Evolutionary conservation across 2,113 vertebrate species (phyloP).

Genomic region (Dasypus novemcinctus): DNA sequence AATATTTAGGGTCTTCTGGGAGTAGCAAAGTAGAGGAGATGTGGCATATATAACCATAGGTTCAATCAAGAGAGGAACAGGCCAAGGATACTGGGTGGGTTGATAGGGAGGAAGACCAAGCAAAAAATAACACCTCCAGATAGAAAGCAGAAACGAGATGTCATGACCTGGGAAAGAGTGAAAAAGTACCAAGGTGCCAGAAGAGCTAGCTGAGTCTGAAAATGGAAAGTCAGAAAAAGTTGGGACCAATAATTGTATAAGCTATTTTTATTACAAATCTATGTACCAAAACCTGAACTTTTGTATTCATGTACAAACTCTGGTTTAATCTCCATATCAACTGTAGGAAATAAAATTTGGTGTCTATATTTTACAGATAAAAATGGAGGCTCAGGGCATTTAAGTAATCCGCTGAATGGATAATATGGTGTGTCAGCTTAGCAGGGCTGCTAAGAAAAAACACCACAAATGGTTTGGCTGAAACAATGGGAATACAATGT

Average conservation of each 20-base stretch:
- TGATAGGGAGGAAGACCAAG: neutral
- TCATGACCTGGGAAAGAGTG: neutral
- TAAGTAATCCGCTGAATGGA: neutral
- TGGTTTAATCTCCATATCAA: neutral
- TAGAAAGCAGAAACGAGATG: neutral
- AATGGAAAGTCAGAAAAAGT: neutral
- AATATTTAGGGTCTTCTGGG: neutral
- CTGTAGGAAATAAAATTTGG: neutral
- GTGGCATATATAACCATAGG: neutral
- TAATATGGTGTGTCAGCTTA: neutral
- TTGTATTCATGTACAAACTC: neutral
- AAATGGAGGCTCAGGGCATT: neutral
- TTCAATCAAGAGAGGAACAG: neutral
- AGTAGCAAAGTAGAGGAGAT: neutral
- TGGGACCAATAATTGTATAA: neutral
- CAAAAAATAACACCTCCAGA: neutral
- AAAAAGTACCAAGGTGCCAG: neutral
- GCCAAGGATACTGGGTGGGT: neutral
- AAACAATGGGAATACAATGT: too few relatives aligned
- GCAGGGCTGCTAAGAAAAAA: too few relatives aligned
- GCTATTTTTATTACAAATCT: neutral
- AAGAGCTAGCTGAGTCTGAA: neutral
- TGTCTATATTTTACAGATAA: neutral
- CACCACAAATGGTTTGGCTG: too few relatives aligned
- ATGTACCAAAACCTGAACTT: neutral